Evolutionary conservation across 30 jellyfish, hydroid and myxozoan genomes (phyloP).

Genomic region (Pseudorhiza aurosa): DNA sequence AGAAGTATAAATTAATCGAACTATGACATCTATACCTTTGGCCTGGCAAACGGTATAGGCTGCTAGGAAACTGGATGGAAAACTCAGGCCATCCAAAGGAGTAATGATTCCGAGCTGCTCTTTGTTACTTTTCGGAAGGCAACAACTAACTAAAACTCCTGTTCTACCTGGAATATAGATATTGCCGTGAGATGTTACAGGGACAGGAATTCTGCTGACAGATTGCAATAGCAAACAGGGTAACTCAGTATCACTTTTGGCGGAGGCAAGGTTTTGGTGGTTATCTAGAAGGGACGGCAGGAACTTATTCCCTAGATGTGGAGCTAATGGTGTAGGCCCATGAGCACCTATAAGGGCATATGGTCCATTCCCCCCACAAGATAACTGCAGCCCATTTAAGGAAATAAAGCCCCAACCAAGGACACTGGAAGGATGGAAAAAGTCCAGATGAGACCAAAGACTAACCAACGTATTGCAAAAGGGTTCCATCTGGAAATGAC

Average conservation of each 20-base stretch:
- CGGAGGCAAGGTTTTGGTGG: background rate
- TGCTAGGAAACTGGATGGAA: constrained; percentile 9
- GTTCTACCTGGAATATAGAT: constrained; percentile 43
- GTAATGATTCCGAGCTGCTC: constrained; percentile 28
- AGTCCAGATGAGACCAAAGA: constrained; percentile 1
- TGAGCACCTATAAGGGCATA: constrained; percentile 5
- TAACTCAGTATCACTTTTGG: background rate
- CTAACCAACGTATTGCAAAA: background rate
- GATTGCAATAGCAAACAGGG: constrained; percentile 27
- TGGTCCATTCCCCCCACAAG: background rate
- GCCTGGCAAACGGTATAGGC: constrained; percentile 40
- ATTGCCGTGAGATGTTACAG: background rate
- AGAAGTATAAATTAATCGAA: constrained; percentile 34
- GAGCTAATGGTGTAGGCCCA: background rate
- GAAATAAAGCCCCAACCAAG: constrained; percentile 46
- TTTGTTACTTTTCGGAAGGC: constrained; percentile 9
- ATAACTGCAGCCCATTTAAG: background rate
- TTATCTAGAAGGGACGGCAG: background rate
- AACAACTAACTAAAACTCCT: constrained; percentile 2
- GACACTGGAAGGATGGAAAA: background rate
- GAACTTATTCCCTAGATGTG: too few relatives aligned
- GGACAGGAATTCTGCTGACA: constrained; percentile 14
- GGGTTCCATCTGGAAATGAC: constrained; percentile 12
- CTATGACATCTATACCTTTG: background rate
- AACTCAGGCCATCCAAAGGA: background rate